Evolutionary conservation across 2,888 invertebrate genomes (phyloP), one percentile per base, ranked within the genome.

Genomic region (Bugulina stolonifera): DNA sequence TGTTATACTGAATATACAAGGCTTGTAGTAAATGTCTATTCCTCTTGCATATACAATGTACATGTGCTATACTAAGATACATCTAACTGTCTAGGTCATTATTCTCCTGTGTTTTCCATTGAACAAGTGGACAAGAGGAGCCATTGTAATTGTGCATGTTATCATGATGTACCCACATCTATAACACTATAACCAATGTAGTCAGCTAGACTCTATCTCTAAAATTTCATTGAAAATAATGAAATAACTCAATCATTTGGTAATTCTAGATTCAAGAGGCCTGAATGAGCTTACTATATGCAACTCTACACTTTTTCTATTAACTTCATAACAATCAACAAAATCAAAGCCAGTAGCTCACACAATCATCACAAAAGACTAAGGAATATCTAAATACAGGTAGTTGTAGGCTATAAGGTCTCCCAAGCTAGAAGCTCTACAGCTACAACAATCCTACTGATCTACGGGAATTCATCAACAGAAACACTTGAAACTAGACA

Each of bases 301-400:
- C 64, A 64, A 64, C 32, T 10, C 64, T 64, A 64, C 64, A 64
- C 64, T 64, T 5, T 10, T 32, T 64, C 43, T 43, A 43, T 43
- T 43, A 43, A 5, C 5, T 43, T 43, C 10, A 5, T 10, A 43
- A 43, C 43, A 43, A 43, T 43, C 18, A 43, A 5, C 5, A 43
- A 43, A 43, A 43, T 43, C 43, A 43, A 43, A 43, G 43, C 43
- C 18, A 18, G n/a, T n/a, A n/a, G n/a, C n/a, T n/a, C 18, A 43
- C 18, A 43, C 43, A 43, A 43, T 10, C 43, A 43, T 43, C 5
- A 43, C 43, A 43, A 43, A 10, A 43, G 43, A 43, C 18, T 5
- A 43, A n/a, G n/a, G n/a, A n/a, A n/a, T n/a, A n/a, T n/a, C n/a
- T n/a, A n/a, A n/a, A n/a, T n/a, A n/a, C n/a, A n/a, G n/a, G n/a